Evolutionary conservation across 2,113 vertebrate genomes (phyloP).

Genomic region (Lanius ludovicianus): DNA sequence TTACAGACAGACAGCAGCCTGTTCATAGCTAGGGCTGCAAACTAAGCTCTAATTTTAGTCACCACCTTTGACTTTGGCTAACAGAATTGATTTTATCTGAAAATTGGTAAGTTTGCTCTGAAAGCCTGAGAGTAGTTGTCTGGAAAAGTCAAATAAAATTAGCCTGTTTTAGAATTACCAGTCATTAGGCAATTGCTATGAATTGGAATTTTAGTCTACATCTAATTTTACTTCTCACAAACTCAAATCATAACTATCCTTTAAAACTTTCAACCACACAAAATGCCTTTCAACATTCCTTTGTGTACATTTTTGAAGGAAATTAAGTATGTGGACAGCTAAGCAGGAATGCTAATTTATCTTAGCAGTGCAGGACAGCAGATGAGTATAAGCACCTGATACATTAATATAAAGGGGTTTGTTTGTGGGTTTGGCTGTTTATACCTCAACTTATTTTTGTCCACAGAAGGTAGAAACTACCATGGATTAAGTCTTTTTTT

Average conservation of each 20-base stretch:
- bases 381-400: neutral
- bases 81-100: slow-evolving; percentile 24
- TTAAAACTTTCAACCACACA: neutral
- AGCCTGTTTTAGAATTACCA: neutral
- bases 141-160: slow-evolving; percentile 39
- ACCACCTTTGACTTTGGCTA: neutral
- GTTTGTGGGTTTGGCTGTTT: neutral
- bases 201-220: neutral
- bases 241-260: neutral
- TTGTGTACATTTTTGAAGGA: neutral
- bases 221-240: neutral
- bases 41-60: slow-evolving; percentile 3
- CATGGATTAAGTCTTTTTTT: neutral
- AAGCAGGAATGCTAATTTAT: neutral
- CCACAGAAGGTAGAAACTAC: neutral
- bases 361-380: neutral
- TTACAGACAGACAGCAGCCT: neutral
- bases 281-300: neutral
- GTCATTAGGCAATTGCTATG: neutral
- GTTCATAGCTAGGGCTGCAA: neutral
- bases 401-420: neutral
- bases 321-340: neutral
- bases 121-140: neutral
- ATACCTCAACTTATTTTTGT: neutral
- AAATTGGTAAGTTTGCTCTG: slow-evolving; percentile 6